Evolutionary conservation across 2,797 vertebrate genomes (phyloP), one percentile per base, ranked within the genome.

Genomic region (Furcifer pardalis): DNA sequence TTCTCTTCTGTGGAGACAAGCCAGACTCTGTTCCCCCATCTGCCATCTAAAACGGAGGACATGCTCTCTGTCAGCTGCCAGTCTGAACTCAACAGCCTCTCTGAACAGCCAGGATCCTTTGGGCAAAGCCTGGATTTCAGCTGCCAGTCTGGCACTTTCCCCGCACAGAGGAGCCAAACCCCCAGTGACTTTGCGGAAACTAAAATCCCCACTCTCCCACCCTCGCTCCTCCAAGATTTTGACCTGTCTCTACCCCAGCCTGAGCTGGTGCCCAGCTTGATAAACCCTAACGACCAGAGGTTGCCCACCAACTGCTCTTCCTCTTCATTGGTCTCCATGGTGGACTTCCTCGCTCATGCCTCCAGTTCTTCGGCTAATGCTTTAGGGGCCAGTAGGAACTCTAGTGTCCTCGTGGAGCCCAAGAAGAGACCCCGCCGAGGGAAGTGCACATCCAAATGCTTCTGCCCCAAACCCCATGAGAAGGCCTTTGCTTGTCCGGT

Each of bases 401-500:
- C 93, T 90, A 84, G 95, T 72, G 4, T 97, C 93, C 78, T 91
- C 75, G 52, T 95, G 85, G 96, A 98, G 94, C 97, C 97, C n/a
- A 93, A 96, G 65, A 99, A 97, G 93, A 99, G 98, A 90, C 92
- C 96, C 0, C 93, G 98, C 1, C 94, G 96, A 3, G 95, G 97
- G 83, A 99, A 99, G 87, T 98, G 95, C 91, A 95, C 97, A 46
- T 95, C 97, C 5, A 95, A 97, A 81, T 97, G 98, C 74, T 97
- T 97, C 90, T 98, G 98, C 77, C 97, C 98, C 0, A 96, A 96
- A 46, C 95, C 98, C 89, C 98, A 99, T 8, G 98, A 99, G 96
- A 99, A 99, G 84, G 98, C 98, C 78, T 99, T 99, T 44, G 97
- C 98, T 60, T 99, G 98, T 95, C 98, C 98, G 0, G 98, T 99